Evolutionary conservation across 2,113 vertebrate species (phyloP).

Genomic region (Crocuta crocuta): DNA sequence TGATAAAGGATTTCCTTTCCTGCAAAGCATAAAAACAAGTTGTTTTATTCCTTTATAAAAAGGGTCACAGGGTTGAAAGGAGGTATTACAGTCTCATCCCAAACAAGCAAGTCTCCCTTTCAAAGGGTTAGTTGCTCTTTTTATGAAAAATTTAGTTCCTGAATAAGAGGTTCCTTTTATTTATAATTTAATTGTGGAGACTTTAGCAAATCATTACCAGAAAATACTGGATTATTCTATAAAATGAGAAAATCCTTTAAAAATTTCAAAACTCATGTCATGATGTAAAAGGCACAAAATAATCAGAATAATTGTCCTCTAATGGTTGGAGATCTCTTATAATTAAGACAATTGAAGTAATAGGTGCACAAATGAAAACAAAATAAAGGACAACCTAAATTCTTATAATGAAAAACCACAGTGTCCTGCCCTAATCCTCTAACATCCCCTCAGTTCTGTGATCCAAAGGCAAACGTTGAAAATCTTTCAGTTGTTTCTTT

Average conservation of each 20-base stretch:
- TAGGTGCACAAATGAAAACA: background rate
- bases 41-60: background rate
- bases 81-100: background rate
- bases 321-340: background rate
- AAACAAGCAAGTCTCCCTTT: background rate
- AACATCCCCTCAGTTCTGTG: background rate
- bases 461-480: background rate
- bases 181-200: background rate
- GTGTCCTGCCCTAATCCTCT: background rate
- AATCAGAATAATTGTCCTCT: background rate
- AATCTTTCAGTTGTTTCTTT: background rate
- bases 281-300: background rate
- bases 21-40: background rate
- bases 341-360: background rate
- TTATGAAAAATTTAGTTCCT: background rate
- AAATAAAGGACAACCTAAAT: background rate
- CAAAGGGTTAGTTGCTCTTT: background rate
- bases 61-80: background rate
- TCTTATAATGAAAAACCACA: background rate
- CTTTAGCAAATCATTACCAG: background rate
- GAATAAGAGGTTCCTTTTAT: background rate
- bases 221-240: background rate
- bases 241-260: constrained; percentile 32
- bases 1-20: background rate
- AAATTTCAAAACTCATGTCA: background rate